Conservation (phyloP, 2,113 vertebrate genomes). For the Turnix velox region DNA sequence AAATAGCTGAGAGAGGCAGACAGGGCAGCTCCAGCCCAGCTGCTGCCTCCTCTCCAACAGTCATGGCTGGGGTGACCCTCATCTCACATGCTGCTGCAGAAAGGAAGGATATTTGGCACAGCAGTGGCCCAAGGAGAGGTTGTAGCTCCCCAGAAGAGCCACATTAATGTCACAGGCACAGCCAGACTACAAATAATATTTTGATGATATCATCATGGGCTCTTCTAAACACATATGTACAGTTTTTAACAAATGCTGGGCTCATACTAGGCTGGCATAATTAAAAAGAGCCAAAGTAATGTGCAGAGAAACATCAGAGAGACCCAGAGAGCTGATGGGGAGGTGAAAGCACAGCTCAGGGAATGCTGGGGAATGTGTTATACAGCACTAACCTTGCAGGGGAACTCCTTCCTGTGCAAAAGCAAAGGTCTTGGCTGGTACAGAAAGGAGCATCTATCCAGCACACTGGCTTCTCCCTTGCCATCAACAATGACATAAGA, state of each 20-base stretch:
- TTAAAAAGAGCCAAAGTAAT: background rate
- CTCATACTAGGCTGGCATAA: fast-evolving
- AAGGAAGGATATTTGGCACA: background rate
- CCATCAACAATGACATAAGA: background rate
- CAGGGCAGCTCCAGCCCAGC: background rate
- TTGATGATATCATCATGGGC: background rate
- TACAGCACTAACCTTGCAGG: background rate
- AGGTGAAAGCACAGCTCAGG: background rate
- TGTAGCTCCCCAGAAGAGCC: background rate
- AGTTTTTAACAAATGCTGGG: background rate
- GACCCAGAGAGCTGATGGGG: background rate
- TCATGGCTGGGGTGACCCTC: background rate
- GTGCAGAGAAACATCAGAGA: background rate
- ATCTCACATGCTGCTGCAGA: fast-evolving
- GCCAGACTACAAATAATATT: background rate
- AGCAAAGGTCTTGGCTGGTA: background rate
- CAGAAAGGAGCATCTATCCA: background rate
- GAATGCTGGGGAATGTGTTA: background rate
- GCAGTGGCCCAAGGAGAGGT: background rate
- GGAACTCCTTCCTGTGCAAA: background rate
- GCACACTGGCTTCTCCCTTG: background rate
- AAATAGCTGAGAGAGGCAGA: background rate
- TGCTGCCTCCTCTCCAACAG: fast-evolving
- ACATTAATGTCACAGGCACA: background rate
- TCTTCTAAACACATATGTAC: background rate